Percentiles rank a stretch among this genome's conserved stretches.
phyloP scores from a whole-genome alignment of 2,888 invertebrate genomes.

The Cantharis rufa region DNA sequence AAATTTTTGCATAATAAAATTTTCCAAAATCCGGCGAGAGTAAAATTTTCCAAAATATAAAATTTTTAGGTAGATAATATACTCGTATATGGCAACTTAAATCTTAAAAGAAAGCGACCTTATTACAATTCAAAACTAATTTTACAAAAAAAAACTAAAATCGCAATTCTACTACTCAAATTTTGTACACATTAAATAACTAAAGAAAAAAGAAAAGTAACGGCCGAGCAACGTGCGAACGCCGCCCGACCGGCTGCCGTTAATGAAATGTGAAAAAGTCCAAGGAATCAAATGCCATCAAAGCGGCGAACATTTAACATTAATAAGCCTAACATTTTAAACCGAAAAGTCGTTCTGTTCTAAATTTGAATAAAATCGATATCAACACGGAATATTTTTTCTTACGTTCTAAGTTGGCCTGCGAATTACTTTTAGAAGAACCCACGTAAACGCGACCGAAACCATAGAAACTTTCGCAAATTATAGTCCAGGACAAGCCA shows the following conservation, averaged over 20 bases:
- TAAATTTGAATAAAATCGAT: background rate
- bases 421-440: background rate
- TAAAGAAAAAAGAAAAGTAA: background rate
- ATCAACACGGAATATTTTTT: background rate
- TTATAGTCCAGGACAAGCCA: conserved; percentile 2
- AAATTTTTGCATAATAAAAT: conserved; percentile 8
- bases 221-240: background rate
- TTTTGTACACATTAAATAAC: background rate
- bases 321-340: conserved; percentile 22
- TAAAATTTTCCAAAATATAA: conserved; percentile 30
- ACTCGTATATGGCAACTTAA: conserved; percentile 34
- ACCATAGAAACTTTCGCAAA: background rate
- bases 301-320: conserved; percentile 21
- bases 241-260: background rate
- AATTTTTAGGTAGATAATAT: background rate
- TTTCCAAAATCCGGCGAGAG: conserved; percentile 29
- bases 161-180: background rate
- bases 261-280: background rate
- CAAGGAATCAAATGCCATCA: conserved; percentile 1
- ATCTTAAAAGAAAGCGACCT: conserved; percentile 24
- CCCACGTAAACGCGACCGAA: background rate
- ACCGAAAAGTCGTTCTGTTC: background rate
- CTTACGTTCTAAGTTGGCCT: background rate
- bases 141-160: conserved; percentile 3
- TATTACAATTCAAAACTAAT: conserved; percentile 9